These are phyloP conservation scores for Globia sparganii DNA, from an alignment of 2,888 invertebrate species.

Conservation along the genomic window DNA sequence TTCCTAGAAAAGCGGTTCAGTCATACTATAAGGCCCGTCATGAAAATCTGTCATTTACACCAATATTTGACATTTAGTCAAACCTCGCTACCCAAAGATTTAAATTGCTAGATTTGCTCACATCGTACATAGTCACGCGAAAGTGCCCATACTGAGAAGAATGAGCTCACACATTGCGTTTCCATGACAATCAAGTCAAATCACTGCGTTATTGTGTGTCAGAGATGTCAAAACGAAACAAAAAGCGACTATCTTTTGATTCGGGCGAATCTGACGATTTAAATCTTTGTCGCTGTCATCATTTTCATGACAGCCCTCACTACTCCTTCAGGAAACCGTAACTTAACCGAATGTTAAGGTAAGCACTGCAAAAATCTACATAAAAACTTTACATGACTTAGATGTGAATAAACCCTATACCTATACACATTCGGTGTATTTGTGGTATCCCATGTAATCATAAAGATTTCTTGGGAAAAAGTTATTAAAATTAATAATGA, in stretches of 20 bases:
- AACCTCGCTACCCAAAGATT: too few relatives aligned
- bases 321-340: neutral
- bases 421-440: neutral
- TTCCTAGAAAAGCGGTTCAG: too few relatives aligned
- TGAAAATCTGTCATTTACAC: too few relatives aligned
- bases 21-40: too few relatives aligned
- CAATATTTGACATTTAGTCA: too few relatives aligned
- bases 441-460: neutral
- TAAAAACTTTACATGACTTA: neutral
- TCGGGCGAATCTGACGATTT: neutral
- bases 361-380: neutral
- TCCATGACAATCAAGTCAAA: neutral
- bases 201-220: neutral
- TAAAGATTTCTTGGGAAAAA: slow-evolving; percentile 20
- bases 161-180: too few relatives aligned
- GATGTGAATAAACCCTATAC: neutral
- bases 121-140: too few relatives aligned
- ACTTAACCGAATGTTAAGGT: neutral
- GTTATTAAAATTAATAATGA: slow-evolving; percentile 29
- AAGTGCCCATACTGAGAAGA: too few relatives aligned
- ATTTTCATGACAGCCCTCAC: neutral
- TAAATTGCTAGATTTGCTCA: too few relatives aligned
- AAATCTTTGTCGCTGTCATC: neutral
- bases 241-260: neutral
- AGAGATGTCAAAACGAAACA: neutral